Conservation (phyloP, 1,140 invertebrate species). For the Ruditapes philippinarum region DNA sequence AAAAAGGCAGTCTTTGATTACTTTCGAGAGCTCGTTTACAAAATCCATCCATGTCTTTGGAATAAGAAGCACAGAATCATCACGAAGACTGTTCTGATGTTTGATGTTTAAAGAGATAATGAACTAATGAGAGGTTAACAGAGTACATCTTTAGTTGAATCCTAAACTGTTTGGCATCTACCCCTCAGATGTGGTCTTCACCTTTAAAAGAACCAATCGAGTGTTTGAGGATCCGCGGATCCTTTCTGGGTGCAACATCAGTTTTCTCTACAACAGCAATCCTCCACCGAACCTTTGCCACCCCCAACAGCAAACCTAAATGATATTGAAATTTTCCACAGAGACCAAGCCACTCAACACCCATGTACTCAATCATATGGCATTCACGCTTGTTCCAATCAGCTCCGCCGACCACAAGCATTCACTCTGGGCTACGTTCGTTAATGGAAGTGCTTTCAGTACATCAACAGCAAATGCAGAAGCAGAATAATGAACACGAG, state of each 20-base stretch:
- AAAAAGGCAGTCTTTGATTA: too few species aligned
- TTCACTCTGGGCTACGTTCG: not conserved
- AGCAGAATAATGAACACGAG: constrained; percentile 13
- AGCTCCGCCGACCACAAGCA: not conserved
- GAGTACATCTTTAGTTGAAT: not conserved
- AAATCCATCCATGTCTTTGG: not conserved
- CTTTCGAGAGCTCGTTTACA: too few species aligned
- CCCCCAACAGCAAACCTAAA: not conserved
- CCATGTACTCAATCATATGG: too few species aligned
- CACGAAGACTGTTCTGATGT: constrained; percentile 21
- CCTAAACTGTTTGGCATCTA: constrained; percentile 5
- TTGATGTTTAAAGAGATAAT: not conserved
- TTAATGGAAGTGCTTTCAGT: not conserved
- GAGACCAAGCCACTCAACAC: too few species aligned
- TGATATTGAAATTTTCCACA: not conserved
- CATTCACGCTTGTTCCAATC: too few species aligned
- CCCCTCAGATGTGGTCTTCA: constrained; percentile 5
- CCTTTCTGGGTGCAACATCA: not conserved
- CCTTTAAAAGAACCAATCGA: not conserved
- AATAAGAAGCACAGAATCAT: not conserved
- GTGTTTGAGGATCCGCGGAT: not conserved
- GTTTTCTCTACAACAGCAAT: constrained; percentile 7
- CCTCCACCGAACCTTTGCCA: constrained; percentile 12
- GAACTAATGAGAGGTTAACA: constrained; percentile 6
- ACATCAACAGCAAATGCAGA: not conserved